Conservation (phyloP, 2,797 vertebrate species). For the Epinephelus coioides region DNA sequence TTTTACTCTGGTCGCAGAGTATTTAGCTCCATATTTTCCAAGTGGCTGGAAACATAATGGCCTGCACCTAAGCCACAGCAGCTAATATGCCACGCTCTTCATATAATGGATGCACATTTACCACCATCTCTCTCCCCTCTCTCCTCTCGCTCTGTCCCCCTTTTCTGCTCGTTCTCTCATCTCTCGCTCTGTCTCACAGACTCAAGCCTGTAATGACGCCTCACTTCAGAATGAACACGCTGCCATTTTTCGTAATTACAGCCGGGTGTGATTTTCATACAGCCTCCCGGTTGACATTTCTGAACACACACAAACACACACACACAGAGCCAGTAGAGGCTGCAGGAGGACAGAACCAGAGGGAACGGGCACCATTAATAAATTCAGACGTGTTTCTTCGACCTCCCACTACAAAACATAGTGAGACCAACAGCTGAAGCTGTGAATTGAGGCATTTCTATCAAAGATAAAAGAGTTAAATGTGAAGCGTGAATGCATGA, state of each 20-base stretch:
- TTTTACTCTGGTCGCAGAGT: conserved; percentile 30
- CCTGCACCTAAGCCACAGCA: conserved; percentile 43
- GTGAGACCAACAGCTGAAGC: not conserved
- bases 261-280: conserved; percentile 70
- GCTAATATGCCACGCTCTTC: conserved; percentile 50
- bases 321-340: conserved; percentile 39
- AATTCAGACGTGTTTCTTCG: not conserved
- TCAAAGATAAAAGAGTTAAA: not conserved
- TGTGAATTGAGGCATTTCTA: not conserved
- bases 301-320: conserved; percentile 38
- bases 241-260: conserved; percentile 80
- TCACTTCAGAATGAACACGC: conserved; percentile 67
- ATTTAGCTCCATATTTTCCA: conserved; percentile 71
- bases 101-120: conserved; percentile 69
- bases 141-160: conserved; percentile 5
- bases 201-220: conserved; percentile 62
- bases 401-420: conserved; percentile 9
- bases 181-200: conserved; percentile 53
- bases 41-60: conserved; percentile 66
- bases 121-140: conserved; percentile 28
- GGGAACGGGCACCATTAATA: conserved; percentile 30
- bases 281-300: conserved; percentile 80
- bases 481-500: not conserved
- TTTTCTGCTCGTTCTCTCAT: conserved; percentile 57
- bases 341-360: conserved; percentile 26